Conservation (phyloP, 2,888 invertebrate genomes). For the Eilema caniola region DNA sequence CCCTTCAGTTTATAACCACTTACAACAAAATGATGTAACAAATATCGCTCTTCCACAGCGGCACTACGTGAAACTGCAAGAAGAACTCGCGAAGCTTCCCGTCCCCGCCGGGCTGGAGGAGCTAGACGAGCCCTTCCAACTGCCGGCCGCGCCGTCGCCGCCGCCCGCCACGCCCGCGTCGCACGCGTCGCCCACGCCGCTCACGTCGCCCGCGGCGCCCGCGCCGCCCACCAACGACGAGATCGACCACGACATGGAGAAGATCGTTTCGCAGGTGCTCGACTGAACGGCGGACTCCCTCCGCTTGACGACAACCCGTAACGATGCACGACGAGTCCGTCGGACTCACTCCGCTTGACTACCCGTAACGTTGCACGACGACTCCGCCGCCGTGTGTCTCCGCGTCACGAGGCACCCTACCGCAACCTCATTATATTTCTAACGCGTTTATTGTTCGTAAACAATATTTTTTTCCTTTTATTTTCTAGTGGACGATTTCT, state of each 20-base stretch:
- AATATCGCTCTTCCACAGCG: slow-evolving; percentile 80
- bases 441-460: slow-evolving; percentile 58
- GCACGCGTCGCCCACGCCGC: too few relatives aligned
- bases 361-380: too few relatives aligned
- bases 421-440: slow-evolving; percentile 38
- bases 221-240: slow-evolving; percentile 79
- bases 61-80: slow-evolving; percentile 93
- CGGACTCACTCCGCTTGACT: not conserved
- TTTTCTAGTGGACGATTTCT: slow-evolving; percentile 68
- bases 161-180: too few relatives aligned
- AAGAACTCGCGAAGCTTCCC: slow-evolving; percentile 94
- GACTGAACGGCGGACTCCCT: slow-evolving; percentile 51
- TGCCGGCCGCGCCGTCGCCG: slow-evolving; percentile 73
- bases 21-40: not conserved
- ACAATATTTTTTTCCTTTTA: slow-evolving; percentile 63
- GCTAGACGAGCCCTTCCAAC: slow-evolving; percentile 87
- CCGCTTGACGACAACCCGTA: not conserved
- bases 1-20: not conserved
- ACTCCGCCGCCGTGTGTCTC: too few relatives aligned
- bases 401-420: too few relatives aligned
- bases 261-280: slow-evolving; percentile 90
- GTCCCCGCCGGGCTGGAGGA: slow-evolving; percentile 92
- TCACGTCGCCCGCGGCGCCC: slow-evolving; percentile 63
- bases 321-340: not conserved
- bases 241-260: slow-evolving; percentile 92